phyloP scores from a whole-genome alignment of 2,797 vertebrate genomes.

The Tenualosa thibaudeaui region DNA sequence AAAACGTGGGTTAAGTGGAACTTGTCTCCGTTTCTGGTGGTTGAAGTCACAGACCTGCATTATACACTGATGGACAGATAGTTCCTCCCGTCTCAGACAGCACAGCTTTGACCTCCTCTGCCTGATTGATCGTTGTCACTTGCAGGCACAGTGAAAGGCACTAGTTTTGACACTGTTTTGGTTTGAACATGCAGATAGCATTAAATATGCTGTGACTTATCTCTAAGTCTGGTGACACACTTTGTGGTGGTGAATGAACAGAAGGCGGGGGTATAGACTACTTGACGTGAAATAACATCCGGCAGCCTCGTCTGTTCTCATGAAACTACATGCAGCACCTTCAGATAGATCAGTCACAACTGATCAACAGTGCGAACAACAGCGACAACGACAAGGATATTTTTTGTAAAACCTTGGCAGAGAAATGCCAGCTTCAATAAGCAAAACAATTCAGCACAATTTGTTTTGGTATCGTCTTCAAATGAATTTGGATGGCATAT shows the following conservation, averaged over 20 bases:
- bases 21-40: neutral
- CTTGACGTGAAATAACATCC: conserved; percentile 5
- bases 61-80: neutral
- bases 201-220: neutral
- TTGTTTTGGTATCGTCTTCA: too few relatives aligned
- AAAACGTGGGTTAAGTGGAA: neutral
- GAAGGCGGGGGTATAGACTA: neutral
- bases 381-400: too few relatives aligned
- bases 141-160: neutral
- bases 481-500: too few relatives aligned
- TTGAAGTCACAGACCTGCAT: neutral
- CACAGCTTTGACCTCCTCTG: neutral
- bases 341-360: neutral
- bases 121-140: neutral
- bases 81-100: neutral
- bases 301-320: neutral
- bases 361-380: too few relatives aligned
- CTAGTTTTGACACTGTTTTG: neutral
- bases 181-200: neutral
- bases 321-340: neutral
- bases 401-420: too few relatives aligned
- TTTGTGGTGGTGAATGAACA: conserved; percentile 6
- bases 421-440: too few relatives aligned
- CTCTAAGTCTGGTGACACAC: neutral
- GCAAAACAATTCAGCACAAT: too few relatives aligned